These are phyloP conservation scores for Cairina moschata DNA, from an alignment of 2,113 vertebrate genomes.

Conservation along the genomic window DNA sequence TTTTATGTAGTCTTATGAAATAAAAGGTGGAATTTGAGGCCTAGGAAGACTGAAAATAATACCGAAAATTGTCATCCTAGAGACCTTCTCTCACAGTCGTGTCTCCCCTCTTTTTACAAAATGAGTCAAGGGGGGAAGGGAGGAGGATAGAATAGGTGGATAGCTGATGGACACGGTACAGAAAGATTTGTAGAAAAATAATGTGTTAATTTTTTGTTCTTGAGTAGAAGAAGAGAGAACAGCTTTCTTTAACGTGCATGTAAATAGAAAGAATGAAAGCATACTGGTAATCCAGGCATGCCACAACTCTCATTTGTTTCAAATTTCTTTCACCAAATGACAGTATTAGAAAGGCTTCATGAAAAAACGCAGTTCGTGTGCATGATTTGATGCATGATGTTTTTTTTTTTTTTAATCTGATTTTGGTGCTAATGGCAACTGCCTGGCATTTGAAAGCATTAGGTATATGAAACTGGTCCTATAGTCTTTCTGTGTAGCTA, in stretches of 20 bases:
- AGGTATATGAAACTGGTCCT: neutral
- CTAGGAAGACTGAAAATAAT: neutral
- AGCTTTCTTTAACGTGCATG: neutral
- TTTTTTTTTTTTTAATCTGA: neutral
- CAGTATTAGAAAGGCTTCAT: neutral
- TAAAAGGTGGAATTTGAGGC: neutral
- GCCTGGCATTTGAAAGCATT: neutral
- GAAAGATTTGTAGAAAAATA: neutral
- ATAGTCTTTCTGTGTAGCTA: neutral
- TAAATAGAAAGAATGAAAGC: neutral
- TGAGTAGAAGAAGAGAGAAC: neutral
- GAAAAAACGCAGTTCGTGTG: neutral
- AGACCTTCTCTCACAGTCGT: neutral
- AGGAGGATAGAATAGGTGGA: neutral
- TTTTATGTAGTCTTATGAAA: neutral
- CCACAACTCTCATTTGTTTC: neutral
- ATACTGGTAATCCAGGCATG: neutral
- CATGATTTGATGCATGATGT: neutral
- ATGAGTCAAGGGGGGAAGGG: too few relatives aligned
- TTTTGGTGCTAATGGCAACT: neutral
- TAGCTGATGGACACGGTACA: neutral
- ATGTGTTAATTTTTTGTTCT: neutral
- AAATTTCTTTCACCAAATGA: neutral
- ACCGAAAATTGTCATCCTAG: fast-evolving
- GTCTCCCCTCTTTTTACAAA: neutral